Evolutionary conservation across 2,797 vertebrate genomes (phyloP).

Genomic region (Muraenolepis orangiensis): DNA sequence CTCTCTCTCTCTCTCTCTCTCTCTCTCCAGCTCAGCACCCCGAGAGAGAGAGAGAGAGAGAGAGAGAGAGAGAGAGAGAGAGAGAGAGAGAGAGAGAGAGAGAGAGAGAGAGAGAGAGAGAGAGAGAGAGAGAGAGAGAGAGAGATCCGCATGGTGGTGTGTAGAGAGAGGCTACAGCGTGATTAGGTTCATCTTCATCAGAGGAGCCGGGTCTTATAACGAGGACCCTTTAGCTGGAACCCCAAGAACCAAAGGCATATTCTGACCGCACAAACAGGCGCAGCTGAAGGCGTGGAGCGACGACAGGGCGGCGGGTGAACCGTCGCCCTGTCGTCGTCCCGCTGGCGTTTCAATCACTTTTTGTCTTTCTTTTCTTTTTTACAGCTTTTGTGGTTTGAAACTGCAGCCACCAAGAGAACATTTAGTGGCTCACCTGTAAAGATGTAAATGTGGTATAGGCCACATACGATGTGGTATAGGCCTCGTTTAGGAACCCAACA

Average conservation of each 20-base stretch:
- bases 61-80: constrained; percentile 46
- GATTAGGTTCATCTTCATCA: constrained; percentile 64
- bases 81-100: constrained; percentile 43
- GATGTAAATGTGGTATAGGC: neutral
- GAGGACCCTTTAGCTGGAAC: constrained; percentile 52
- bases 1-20: too few relatives aligned
- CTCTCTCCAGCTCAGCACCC: neutral
- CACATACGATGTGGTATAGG: too few relatives aligned
- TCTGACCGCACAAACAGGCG: constrained; percentile 64
- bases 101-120: constrained; percentile 46
- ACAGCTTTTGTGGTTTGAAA: neutral
- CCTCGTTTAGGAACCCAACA: neutral
- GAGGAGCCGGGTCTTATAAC: constrained; percentile 56
- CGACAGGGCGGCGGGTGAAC: too few relatives aligned
- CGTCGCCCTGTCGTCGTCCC: too few relatives aligned
- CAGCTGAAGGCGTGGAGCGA: too few relatives aligned
- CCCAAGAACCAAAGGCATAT: too few relatives aligned
- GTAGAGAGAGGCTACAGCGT: constrained; percentile 61
- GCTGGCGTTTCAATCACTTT: constrained; percentile 40
- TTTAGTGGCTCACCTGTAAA: neutral
- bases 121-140: constrained; percentile 43
- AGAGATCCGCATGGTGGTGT: constrained; percentile 55
- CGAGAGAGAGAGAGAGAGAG: constrained; percentile 42
- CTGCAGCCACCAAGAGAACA: neutral
- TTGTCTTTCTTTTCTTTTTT: neutral